Evolutionary conservation across 2,888 invertebrate genomes (phyloP).

Genomic region (Merodon equestris): DNA sequence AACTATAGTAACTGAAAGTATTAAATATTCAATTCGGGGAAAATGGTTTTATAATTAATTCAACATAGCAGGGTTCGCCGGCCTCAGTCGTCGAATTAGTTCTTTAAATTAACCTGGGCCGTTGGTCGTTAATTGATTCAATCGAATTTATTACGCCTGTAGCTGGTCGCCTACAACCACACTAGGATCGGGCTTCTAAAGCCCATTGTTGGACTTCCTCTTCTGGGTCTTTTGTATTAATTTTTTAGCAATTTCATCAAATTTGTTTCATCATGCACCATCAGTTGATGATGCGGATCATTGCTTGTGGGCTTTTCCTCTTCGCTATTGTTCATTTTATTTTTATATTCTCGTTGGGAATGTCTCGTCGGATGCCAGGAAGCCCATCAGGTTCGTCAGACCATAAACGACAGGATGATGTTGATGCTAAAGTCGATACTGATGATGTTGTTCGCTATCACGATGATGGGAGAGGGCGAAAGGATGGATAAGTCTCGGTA

Average conservation of each 20-base stretch:
- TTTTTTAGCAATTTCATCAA: slow-evolving; percentile 51
- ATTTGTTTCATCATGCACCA: slow-evolving; percentile 60
- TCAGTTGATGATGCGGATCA: slow-evolving; percentile 53
- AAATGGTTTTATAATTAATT: no score
- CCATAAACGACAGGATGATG: slow-evolving; percentile 22
- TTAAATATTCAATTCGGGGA: no score
- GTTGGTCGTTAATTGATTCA: no score
- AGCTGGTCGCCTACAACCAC: no score
- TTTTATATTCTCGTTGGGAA: no score
- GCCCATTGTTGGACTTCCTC: slow-evolving; percentile 1
- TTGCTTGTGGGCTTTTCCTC: slow-evolving; percentile 17
- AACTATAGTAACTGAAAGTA: no score
- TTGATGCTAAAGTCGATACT: not conserved
- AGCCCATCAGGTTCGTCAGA: slow-evolving; percentile 11
- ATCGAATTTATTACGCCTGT: no score
- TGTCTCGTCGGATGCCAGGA: not conserved
- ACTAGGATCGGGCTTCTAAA: no score
- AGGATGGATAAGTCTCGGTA: slow-evolving; percentile 41
- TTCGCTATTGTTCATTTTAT: no score
- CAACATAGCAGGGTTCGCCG: no score
- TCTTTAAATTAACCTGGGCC: no score
- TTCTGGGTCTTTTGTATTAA: slow-evolving; percentile 10
- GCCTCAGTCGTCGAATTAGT: no score
- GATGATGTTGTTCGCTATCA: not conserved
- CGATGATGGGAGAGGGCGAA: not conserved